phyloP scores from a whole-genome alignment of 2,888 invertebrate genomes.

The Oscheius sp. region DNA sequence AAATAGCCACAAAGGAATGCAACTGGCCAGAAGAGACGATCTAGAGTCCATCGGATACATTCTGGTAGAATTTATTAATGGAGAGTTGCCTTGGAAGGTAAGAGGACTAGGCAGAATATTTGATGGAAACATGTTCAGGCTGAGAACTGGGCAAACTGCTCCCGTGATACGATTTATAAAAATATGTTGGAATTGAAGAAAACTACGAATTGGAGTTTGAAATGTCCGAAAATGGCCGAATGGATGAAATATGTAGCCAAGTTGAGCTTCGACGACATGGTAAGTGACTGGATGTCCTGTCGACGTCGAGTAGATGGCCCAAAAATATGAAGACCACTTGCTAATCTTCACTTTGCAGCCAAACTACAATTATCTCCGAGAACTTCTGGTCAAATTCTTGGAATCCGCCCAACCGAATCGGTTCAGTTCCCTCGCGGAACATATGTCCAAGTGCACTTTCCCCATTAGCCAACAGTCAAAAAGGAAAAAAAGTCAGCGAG shows the following conservation, averaged over 20 bases:
- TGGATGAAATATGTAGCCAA: conserved; percentile 51
- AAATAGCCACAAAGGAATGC: conserved; percentile 56
- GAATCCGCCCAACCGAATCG: neutral
- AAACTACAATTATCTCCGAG: conserved; percentile 56
- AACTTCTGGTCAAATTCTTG: conserved; percentile 35
- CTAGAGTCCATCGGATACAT: conserved; percentile 64
- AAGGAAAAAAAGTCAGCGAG: neutral
- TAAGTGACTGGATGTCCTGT: too few species aligned
- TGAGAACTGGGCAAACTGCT: conserved; percentile 10
- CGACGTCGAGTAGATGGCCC: too few species aligned
- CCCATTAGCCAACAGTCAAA: neutral
- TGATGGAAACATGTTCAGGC: too few species aligned
- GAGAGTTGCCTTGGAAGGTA: conserved; percentile 63
- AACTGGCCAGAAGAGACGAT: conserved; percentile 61
- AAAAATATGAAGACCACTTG: too few species aligned
- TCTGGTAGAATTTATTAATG: conserved; percentile 57
- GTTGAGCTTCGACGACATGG: conserved; percentile 47
- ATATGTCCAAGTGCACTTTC: conserved; percentile 5
- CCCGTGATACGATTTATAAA: conserved; percentile 45
- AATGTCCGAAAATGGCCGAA: conserved; percentile 55
- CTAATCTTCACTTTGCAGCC: conserved; percentile 46
- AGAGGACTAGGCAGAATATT: too few species aligned
- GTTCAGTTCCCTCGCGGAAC: neutral
- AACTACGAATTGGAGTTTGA: conserved; percentile 46
- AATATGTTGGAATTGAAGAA: conserved; percentile 56